Evolutionary conservation across 2,797 vertebrate species (phyloP), one percentile per base, ranked within the genome.

Genomic region (Anolis apletophallus): DNA sequence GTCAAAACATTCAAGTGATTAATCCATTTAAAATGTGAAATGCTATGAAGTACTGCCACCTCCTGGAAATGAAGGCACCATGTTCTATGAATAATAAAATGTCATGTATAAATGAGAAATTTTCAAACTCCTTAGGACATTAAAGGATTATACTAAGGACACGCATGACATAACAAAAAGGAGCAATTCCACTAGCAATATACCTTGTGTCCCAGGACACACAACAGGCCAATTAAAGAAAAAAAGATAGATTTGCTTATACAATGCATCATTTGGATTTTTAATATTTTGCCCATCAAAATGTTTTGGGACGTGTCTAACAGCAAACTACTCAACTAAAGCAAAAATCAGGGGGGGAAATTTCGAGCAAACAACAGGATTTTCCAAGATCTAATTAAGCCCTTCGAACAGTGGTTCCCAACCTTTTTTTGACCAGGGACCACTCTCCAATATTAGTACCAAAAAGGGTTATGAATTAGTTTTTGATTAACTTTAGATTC

Each of bases 11-110:
- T 23, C 7, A 73, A 73, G 71, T 3, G 19, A 71, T 71, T 32
- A 11, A 71, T 16, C 29, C 50, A 32, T 81, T 29, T 59, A 59
- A 50, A 54, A 72, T 72, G 40, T 29, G 71, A 40, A 55, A 26
- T 57, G 8, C 17, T 34, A 17, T 52, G 14, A 78, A 72, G n/a
- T 73, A 61, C 81, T 83, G 86, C 86, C 81, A 79, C 67, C 86
- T 83, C 23, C 86, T 87, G 86, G 74, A 73, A 73, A 71, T 55
- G 26, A 68, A 81, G 29, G 21, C 29, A 59, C 7, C 50, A 5
- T 72, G 7, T 46, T 46, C 46, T 46, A 46, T 7, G 46, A 46
- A 46, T 46, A 46, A 46, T 46, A 7, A 46, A 46, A 46, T 46
- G 5, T 46, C 46, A 5, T 46, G 46, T 46, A 46, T 46, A 46